Evolutionary conservation across 2,113 vertebrate species (phyloP), one percentile per base, ranked within the genome.

Genomic region (Peromyscus californicus): DNA sequence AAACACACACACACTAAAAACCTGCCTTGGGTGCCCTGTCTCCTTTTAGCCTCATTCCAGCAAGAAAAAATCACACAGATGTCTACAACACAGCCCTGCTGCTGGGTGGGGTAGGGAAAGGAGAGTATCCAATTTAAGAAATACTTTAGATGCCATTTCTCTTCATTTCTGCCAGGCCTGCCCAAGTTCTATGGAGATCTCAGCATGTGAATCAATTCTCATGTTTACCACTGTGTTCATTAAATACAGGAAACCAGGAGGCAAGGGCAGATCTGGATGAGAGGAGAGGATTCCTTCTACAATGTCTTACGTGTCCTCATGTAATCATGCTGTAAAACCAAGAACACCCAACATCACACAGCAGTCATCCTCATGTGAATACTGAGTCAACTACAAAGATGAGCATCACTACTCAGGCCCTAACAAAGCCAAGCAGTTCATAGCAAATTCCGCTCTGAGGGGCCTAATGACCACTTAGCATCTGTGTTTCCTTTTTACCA

Each of bases 241-340:
- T 91, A 97, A 96, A 94, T 8, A 93, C 24, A 59, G 69, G 57
- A 97, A 96, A 90, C 89, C n/a, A 24, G 94, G 94, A 65, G 3
- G 0, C n/a, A 79, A 84, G 74, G 94, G 69, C n/a, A 88, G 94
- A 87, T 79, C 92, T 42, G 63, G 95, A 95, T 42, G 72, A 57
- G 7, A 61, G 42, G 31, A 67, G 63, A 39, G 13, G 26, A 33
- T n/a, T 83, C 86, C 61, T 19, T 39, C 82, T 15, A 72, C 82
- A 63, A 11, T 54, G 16, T 85, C 91, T 1, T 76, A 57, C 61
- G 8, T 0, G 61, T 90, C 31, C 79, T 96, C 87, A n/a, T 89
- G 91, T 91, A 96, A 86, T 61, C 31, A 86, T 33, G 63, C 61
- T n/a, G 6, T 59, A 63, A 72, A 22, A 42, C 72, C 82, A 67